Evolutionary conservation across 2,113 vertebrate genomes (phyloP).

Genomic region (Larimichthys polyactis): DNA sequence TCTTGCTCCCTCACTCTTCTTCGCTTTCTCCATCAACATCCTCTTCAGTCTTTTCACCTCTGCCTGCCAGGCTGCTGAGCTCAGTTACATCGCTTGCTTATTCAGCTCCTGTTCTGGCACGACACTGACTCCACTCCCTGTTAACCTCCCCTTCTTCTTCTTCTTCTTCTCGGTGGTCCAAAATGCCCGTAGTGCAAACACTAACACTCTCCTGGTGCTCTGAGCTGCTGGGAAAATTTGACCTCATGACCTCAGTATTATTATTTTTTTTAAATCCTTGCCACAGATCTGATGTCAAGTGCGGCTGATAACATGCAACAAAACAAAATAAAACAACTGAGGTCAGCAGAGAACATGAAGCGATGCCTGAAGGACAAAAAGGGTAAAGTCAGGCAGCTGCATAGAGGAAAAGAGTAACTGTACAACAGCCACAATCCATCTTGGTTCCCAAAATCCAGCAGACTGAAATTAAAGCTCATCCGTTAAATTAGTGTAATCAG

Average conservation of each 20-base stretch:
- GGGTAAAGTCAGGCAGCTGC: not conserved
- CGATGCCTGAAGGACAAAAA: not conserved
- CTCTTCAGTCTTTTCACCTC: no score
- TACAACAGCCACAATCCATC: slow-evolving; percentile 1
- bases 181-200: no score
- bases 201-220: no score
- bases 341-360: not conserved
- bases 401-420: not conserved
- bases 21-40: no score
- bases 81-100: no score
- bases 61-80: no score
- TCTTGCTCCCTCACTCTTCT: no score
- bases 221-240: not conserved
- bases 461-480: slow-evolving; percentile 49
- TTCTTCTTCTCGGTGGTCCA: no score
- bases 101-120: no score
- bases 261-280: not conserved
- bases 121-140: no score
- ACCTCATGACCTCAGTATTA: not conserved
- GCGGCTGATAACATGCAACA: not conserved
- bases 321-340: not conserved
- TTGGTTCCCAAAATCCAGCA: slow-evolving; percentile 16
- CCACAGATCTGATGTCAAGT: not conserved
- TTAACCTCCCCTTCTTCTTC: no score
- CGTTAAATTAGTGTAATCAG: slow-evolving; percentile 55